These are phyloP conservation scores for Heloderma charlesbogerti DNA, from an alignment of 2,113 vertebrate species.

Conservation along the genomic window DNA sequence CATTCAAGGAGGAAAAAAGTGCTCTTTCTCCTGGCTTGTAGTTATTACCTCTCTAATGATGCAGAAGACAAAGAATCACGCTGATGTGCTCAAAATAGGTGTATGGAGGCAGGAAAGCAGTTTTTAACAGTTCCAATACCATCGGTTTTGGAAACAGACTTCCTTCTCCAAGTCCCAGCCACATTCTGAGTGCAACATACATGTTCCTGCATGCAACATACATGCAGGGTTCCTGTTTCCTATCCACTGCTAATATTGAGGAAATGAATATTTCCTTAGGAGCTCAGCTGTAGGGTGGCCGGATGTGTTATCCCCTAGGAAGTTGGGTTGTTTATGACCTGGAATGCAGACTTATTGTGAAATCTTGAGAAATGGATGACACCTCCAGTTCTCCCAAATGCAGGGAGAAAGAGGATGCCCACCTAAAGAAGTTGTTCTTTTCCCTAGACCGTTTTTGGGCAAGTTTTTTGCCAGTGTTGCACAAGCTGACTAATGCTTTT, in stretches of 20 bases:
- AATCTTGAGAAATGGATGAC: background rate
- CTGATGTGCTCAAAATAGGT: background rate
- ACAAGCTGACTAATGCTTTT: background rate
- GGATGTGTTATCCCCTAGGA: too few relatives aligned
- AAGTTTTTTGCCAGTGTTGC: background rate
- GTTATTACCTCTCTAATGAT: background rate
- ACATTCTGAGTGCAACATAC: background rate
- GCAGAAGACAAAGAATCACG: background rate
- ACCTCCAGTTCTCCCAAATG: background rate
- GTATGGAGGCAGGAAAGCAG: background rate
- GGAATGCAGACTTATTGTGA: too few relatives aligned
- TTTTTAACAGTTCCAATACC: background rate
- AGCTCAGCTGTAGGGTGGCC: background rate
- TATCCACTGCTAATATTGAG: background rate
- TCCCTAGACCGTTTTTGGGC: background rate
- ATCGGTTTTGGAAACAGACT: background rate
- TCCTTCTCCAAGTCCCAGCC: background rate
- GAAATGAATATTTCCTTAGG: background rate
- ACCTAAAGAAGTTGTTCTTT: background rate
- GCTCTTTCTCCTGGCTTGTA: background rate
- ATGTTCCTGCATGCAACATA: background rate
- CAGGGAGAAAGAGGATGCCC: background rate
- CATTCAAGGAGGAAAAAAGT: background rate
- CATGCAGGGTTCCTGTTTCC: background rate
- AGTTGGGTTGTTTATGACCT: background rate